Percentiles rank a stretch among this genome's conserved stretches.
Evolutionary conservation across 2,888 invertebrate species (phyloP).

Genomic region (Aquatica leii): DNA sequence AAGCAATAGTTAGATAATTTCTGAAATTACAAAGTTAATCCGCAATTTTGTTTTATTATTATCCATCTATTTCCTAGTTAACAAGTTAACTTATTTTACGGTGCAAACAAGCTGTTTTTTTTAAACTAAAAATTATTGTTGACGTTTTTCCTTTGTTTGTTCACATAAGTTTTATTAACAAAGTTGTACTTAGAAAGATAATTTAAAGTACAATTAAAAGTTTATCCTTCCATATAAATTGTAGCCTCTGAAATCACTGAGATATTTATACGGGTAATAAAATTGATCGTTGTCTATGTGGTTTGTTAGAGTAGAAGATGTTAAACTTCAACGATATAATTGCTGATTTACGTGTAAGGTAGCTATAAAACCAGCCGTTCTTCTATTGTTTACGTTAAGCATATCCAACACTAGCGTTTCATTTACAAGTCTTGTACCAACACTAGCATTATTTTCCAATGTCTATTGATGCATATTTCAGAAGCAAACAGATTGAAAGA

Average conservation of each 20-base stretch:
- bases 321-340: conserved; percentile 8
- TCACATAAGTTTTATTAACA: not conserved
- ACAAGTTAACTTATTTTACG: conserved; percentile 3
- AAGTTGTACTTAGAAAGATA: conserved; percentile 12
- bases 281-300: conserved; percentile 12
- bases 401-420: not conserved
- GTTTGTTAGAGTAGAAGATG: conserved; percentile 7
- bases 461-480: too few species aligned
- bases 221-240: conserved; percentile 10
- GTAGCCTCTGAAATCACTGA: conserved; percentile 8
- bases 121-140: conserved; percentile 2
- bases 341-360: conserved; percentile 13
- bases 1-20: too few species aligned
- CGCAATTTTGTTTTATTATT: too few species aligned
- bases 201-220: conserved; percentile 11
- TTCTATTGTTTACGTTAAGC: not conserved
- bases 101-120: not conserved
- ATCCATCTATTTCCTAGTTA: not conserved
- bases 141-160: conserved; percentile 1
- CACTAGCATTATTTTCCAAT: not conserved
- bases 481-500: too few species aligned
- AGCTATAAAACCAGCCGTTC: conserved; percentile 1
- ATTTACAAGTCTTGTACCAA: not conserved
- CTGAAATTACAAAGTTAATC: too few species aligned
- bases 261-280: conserved; percentile 10